Conservation (phyloP, 2,888 invertebrate genomes). For the Drosophila picticornis region DNA sequence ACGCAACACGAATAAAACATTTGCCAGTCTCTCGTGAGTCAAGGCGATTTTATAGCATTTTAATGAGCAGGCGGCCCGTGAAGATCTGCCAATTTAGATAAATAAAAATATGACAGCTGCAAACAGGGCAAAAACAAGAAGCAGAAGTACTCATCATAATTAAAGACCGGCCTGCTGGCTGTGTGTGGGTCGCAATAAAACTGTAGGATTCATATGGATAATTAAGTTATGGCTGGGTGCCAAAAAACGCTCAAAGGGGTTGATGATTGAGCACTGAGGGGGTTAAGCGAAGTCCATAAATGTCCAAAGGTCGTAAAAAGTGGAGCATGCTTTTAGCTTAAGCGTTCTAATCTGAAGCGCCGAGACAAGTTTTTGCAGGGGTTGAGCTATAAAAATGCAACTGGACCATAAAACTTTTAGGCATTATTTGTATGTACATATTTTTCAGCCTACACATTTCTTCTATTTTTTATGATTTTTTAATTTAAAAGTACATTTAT, state of each 20-base stretch:
- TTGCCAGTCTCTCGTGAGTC: constrained; percentile 23
- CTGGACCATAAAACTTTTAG: constrained; percentile 46
- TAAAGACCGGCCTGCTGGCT: constrained; percentile 49
- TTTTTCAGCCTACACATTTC: constrained; percentile 23
- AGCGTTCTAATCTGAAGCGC: constrained; percentile 49
- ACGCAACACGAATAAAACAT: constrained; percentile 63
- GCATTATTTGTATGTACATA: constrained; percentile 40
- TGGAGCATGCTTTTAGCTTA: constrained; percentile 34
- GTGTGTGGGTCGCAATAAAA: constrained; percentile 57
- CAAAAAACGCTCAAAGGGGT: constrained; percentile 44
- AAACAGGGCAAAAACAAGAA: constrained; percentile 11
- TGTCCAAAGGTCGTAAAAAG: constrained; percentile 63
- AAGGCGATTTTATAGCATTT: constrained; percentile 61
- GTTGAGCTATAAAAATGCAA: constrained; percentile 39
- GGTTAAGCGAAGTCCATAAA: constrained; percentile 52
- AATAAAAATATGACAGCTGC: constrained; percentile 79
- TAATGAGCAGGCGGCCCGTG: constrained; percentile 65
- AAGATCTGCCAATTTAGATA: constrained; percentile 75
- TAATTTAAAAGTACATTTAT: constrained; percentile 19
- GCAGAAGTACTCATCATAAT: constrained; percentile 75
- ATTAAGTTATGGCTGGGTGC: constrained; percentile 75
- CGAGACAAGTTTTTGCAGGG: not conserved
- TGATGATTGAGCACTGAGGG: not conserved
- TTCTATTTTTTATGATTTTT: constrained; percentile 32
- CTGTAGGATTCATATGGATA: constrained; percentile 76